Evolutionary conservation across 2,113 vertebrate species (phyloP), one percentile per base, ranked within the genome.

Genomic region (Plestiodon gilberti): DNA sequence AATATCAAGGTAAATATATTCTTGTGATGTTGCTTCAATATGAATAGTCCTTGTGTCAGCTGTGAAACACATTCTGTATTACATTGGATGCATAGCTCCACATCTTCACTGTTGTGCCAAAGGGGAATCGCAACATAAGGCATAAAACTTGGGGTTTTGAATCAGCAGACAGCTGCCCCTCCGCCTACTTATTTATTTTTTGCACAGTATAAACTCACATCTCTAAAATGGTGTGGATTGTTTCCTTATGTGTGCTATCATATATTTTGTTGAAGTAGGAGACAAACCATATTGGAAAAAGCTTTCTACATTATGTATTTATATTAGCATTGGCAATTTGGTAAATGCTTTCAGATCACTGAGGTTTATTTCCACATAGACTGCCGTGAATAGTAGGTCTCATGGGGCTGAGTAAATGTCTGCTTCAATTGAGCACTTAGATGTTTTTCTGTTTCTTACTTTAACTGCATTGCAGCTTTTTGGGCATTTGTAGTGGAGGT

Each of bases 311-410:
- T 81, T 77, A 48, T 71, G 18, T 85, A 78, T 69, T 61, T 28
- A 48, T 75, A 87, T 92, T 81, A 81, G 57, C 75, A 85, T 74
- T 90, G 88, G 84, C 81, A 93, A 35, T 91, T 86, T 57, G 38
- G 62, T 91, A 94, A 91, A 87, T 89, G 79, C 88, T 89, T 93
- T 92, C 87, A 93, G 85, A 93, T 13, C 33, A 75, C 15, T 87
- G 81, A 77, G 90, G 91, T 89, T 85, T 90, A 80, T 73, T 91
- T 93, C n/a, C 0, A 0, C 71, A 78, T 57, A 87, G 79, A 75
- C 55, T 88, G 65, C 91, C 93, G 86, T 91, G 89, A 91, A 83
- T 80, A 88, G 85, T 81, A 92, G 59, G 57, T 91, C 78, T 91
- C 81, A 74, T 77, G 92, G 84, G 90, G 4, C 67, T 91, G 87